Percentiles rank a stretch among this genome's conserved stretches.
Conservation (phyloP, 2,888 invertebrate genomes). For the Eilema sororculum region DNA sequence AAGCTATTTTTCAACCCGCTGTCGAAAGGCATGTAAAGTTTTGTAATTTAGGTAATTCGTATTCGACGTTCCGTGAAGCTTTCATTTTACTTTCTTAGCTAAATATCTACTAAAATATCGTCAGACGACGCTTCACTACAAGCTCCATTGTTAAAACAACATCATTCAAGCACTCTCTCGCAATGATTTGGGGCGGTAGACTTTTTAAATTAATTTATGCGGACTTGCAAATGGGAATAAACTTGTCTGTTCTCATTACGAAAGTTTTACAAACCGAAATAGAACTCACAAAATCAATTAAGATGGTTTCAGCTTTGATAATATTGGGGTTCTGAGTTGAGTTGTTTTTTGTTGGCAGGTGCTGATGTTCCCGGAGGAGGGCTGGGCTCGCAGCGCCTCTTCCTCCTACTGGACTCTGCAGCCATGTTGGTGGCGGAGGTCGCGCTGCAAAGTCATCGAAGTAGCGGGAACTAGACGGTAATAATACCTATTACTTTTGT, state of each 20-base stretch:
- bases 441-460: constrained; percentile 94
- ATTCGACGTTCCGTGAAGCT: constrained; percentile 71
- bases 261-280: constrained; percentile 34
- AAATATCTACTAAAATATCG: constrained; percentile 69
- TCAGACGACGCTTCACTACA: constrained; percentile 50
- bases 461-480: constrained; percentile 92
- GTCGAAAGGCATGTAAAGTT: constrained; percentile 83
- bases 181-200: constrained; percentile 28
- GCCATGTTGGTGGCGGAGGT: constrained; percentile 95
- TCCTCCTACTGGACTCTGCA: constrained; percentile 95
- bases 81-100: constrained; percentile 61
- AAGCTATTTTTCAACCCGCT: constrained; percentile 84
- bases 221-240: constrained; percentile 46
- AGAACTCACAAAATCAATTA: constrained; percentile 20
- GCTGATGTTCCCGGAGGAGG: constrained; percentile 94
- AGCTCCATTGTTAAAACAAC: constrained; percentile 67
- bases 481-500: constrained; percentile 3
- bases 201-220: constrained; percentile 49
- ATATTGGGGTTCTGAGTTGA: constrained; percentile 10
- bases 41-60: constrained; percentile 85
- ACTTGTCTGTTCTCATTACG: constrained; percentile 42
- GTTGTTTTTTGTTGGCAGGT: constrained; percentile 85
- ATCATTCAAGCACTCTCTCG: constrained; percentile 51
- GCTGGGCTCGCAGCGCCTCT: constrained; percentile 95
- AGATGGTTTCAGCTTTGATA: constrained; percentile 11